These are phyloP conservation scores for Gorsachius magnificus DNA, from an alignment of 2,797 vertebrate genomes.

Conservation along the genomic window DNA sequence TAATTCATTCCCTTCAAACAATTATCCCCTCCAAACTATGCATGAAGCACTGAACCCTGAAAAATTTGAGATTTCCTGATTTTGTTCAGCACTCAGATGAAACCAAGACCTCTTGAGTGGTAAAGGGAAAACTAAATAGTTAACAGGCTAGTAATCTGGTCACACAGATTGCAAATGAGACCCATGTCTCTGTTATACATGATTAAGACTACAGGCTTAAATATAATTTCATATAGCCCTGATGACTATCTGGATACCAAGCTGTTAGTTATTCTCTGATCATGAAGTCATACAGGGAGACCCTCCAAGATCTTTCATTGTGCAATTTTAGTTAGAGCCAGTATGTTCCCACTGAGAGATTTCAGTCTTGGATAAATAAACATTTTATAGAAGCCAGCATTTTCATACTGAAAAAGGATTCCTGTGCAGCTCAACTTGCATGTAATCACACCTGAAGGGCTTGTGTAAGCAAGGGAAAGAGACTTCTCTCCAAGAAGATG, in stretches of 20 bases:
- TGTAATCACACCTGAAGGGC: neutral
- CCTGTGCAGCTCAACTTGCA: neutral
- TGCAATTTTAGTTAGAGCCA: neutral
- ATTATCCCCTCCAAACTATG: neutral
- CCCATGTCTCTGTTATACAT: neutral
- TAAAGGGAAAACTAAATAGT: neutral
- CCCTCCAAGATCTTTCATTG: neutral
- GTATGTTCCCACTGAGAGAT: neutral
- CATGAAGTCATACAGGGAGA: neutral
- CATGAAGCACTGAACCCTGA: neutral
- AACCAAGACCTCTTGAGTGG: neutral
- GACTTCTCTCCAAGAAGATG: neutral
- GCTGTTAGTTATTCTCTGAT: neutral
- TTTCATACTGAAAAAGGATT: neutral
- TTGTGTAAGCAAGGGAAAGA: neutral
- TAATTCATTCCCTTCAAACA: neutral
- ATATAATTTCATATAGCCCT: neutral
- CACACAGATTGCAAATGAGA: neutral
- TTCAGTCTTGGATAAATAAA: neutral
- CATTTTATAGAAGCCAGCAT: neutral
- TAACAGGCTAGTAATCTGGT: neutral
- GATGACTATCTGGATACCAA: neutral
- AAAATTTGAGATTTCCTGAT: neutral
- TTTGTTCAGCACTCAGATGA: neutral
- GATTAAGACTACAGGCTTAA: neutral